Percentiles rank a stretch among this genome's conserved stretches.
Conservation (phyloP, 2,113 vertebrate species). For the Oreochromis spilurus region DNA sequence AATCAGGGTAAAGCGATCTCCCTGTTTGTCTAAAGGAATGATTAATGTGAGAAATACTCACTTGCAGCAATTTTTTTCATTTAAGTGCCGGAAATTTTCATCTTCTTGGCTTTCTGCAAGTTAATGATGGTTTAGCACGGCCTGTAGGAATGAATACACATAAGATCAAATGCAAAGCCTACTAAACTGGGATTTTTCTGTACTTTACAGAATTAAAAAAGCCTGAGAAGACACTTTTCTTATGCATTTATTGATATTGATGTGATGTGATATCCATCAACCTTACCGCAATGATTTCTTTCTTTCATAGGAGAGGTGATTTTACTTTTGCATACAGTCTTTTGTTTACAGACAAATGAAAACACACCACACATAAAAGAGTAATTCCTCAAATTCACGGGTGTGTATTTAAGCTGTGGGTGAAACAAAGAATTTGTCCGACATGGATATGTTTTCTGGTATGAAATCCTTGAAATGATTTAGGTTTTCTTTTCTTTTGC, state of each 20-base stretch:
- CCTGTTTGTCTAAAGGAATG: neutral
- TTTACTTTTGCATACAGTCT: neutral
- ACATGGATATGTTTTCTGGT: neutral
- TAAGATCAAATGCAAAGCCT: neutral
- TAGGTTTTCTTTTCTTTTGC: neutral
- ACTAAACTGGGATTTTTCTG: neutral
- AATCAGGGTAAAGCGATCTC: neutral
- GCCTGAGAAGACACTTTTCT: neutral
- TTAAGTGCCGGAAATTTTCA: neutral
- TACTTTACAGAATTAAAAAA: neutral
- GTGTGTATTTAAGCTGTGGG: neutral
- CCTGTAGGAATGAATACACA: neutral
- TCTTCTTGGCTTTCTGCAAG: neutral
- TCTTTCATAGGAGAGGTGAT: neutral
- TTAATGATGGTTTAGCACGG: neutral
- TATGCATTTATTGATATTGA: neutral
- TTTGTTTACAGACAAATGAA: neutral
- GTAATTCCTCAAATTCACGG: neutral
- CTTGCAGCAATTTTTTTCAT: neutral
- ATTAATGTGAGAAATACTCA: neutral
- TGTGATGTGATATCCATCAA: neutral
- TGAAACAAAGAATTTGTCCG: neutral
- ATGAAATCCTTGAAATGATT: neutral
- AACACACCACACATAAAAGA: neutral
- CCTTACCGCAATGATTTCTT: neutral